These are phyloP conservation scores for Platanista minor DNA, from an alignment of 2,113 vertebrate genomes.

Conservation along the genomic window DNA sequence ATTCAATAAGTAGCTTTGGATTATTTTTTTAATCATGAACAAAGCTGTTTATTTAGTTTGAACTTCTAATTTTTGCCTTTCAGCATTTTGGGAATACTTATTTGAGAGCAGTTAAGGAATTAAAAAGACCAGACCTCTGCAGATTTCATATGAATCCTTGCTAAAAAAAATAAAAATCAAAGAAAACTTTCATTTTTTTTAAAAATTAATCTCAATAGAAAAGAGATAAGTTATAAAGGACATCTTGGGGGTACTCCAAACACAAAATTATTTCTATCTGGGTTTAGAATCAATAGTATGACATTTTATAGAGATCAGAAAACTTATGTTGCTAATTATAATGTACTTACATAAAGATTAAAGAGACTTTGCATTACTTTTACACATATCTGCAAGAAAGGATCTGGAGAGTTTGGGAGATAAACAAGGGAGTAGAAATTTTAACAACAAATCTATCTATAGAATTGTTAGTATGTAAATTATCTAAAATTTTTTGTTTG, in stretches of 20 bases:
- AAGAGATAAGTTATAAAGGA: background rate
- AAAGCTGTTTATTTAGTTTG: background rate
- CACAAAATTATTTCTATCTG: background rate
- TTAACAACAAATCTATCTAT: background rate
- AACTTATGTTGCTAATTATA: background rate
- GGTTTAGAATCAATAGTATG: conserved; percentile 1
- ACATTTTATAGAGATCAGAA: conserved; percentile 16
- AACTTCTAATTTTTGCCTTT: background rate
- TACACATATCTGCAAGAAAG: background rate
- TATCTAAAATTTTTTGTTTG: background rate
- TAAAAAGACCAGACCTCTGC: background rate
- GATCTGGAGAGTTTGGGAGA: background rate
- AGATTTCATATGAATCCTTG: conserved; percentile 18
- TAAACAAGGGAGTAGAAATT: background rate
- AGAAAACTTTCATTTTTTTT: conserved; percentile 1
- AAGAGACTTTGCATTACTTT: background rate
- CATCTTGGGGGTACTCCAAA: background rate
- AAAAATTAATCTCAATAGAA: background rate
- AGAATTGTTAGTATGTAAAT: background rate
- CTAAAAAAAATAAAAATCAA: conserved; percentile 23
- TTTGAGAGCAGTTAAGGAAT: conserved; percentile 3
- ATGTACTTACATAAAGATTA: background rate
- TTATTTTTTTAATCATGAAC: background rate
- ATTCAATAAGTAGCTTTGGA: background rate
- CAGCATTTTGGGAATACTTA: background rate